Base-by-base conservation (phyloP, 2,888 invertebrate genomes). In the Caenorhabditis becei region DNA sequence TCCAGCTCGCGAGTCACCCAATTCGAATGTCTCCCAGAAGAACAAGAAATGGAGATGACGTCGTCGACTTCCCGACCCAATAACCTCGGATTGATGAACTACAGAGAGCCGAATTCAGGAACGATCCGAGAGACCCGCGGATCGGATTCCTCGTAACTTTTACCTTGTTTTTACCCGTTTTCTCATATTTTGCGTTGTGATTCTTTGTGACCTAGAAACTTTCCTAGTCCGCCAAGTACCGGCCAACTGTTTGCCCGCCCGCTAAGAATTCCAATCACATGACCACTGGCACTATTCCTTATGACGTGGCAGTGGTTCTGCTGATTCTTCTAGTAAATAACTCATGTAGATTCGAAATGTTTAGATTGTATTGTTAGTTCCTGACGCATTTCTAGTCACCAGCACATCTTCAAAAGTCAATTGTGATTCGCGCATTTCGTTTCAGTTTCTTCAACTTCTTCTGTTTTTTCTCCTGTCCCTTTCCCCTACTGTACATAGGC, bases 91-190 rank as follows among this genome's bases (percentile, higher is more conserved):
- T 80, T 87, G 82, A 84, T 82, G 82, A 80, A 86, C 44, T 88
- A 87, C 65, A 79, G 88, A 3, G 84, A 86, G 58, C 86, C 88
- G 8, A 70, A 70, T 20, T 82, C 87, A 14, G 85, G 83, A 35
- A 80, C 87, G 10, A 77, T 88, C 18, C 80, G 88, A 10, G 85
- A 87, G 69, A 88, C 88, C 2, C 78, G 88, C 20, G 88, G 87
- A 8, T 86, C 86, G 0, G 84, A 84, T 49, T 83, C 83, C 11
- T 83, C 83, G 10, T 84, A 77, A 44, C 47, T 32, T 47, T 23
- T 56, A 24, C 47, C 24, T 20, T 65, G n/a, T 59, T 54, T 32
- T 47, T 32, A 10, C 11, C 44, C 4, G 26, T 41, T 16, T 59
- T 49, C 32, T 41, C 14, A 23, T 49, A 56, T 49, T 67, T 61